Base-by-base conservation (phyloP, 1,140 invertebrate species). In the Drosophila biarmipes region DNA sequence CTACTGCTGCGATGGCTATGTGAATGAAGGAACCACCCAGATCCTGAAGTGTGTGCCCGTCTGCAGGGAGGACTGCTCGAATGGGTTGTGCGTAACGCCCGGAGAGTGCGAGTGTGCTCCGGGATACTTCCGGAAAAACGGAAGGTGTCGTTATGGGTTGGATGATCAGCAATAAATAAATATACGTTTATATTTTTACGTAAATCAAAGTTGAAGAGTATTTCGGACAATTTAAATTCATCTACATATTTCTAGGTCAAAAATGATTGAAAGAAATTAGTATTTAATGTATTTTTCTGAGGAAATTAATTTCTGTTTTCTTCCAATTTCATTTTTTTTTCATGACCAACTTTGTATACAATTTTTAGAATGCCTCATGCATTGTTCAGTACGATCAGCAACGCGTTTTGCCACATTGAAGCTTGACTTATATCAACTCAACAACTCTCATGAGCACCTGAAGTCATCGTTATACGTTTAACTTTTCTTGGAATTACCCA, bases 51-150 rank as follows among this genome's bases (percentile, higher is more conserved):
- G 94, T 72, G 92, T 93, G 42, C 94, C 94, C 8, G 92, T 93
- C 3, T 95, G 94, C 67, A 73, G 52, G 4, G 80, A 92, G 40
- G 93, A 93, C 6, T 95, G 95, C 69, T 68, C 92, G 0, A 94
- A 95, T 74, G 94, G 93, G 0, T 69, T 93, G 6, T 95, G 95
- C 66, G 35, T 90, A 12, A 84, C 79, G 0, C 94, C 94, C 1
- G 91, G 94, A 35, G 69, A 74, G 0, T 95, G 95, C 64, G 73
- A 90, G 12, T 94, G 93, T 74, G 86, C 91, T 12, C 54, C 78
- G 0, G 90, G 92, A 11, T 91, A 69, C 56, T 38, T 54, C 6
- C 56, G 57, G 4, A 17, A 35, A 5, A 40, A 61, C 17, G 55
- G 59, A 8, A 66, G 49, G 45, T 46, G 45, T 7, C 21, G 14